A percentile compares a stretch with the other conserved stretches of the same genome.
Conservation (phyloP, 2,888 invertebrate genomes). For the Philonicus albiceps region DNA sequence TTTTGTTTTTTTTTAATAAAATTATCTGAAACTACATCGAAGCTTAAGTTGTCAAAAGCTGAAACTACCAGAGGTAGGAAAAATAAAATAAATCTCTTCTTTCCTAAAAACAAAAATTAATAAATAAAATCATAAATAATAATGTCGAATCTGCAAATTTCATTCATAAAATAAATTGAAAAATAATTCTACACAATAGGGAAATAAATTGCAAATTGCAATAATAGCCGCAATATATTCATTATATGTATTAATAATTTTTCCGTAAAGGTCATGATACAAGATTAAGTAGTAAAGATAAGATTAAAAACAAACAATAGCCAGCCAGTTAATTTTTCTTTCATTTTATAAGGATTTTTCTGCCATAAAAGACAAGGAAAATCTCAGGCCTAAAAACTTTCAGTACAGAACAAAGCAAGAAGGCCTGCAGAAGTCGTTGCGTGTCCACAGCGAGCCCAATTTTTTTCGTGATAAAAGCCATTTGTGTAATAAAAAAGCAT, state of each 20-base stretch:
- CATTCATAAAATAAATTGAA: too few relatives aligned
- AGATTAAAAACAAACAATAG: not conserved
- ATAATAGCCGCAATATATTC: not conserved
- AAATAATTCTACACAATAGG: too few relatives aligned
- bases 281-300: not conserved
- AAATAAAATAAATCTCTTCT: too few relatives aligned
- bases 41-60: too few relatives aligned
- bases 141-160: too few relatives aligned
- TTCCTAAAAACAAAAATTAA: too few relatives aligned
- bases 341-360: not conserved
- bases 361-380: not conserved
- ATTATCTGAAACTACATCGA: too few relatives aligned
- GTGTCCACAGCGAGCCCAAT: not conserved
- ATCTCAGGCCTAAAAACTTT: not conserved
- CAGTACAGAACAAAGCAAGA: not conserved
- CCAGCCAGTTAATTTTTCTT: not conserved
- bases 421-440: not conserved
- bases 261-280: not conserved
- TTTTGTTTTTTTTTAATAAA: too few relatives aligned
- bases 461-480: conserved; percentile 17
- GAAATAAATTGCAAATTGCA: not conserved
- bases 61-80: too few relatives aligned
- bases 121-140: too few relatives aligned
- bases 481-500: conserved; percentile 19
- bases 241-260: not conserved